Evolutionary conservation across 1,140 invertebrate genomes (phyloP).

Genomic region (Drosophila repletoides): DNA sequence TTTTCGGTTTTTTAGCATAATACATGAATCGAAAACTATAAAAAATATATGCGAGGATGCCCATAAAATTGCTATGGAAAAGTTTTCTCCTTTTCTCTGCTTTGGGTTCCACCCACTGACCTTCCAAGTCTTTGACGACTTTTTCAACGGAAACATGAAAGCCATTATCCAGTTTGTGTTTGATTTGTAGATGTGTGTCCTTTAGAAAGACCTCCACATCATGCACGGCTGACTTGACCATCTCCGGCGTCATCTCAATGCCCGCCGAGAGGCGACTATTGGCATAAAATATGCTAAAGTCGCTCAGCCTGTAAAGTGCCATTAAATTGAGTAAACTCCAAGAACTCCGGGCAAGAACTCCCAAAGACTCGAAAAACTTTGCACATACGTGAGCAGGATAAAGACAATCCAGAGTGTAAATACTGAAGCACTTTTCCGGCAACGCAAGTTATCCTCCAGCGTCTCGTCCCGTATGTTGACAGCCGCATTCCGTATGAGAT

Average conservation of each 20-base stretch:
- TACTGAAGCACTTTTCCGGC: slow-evolving; percentile 72
- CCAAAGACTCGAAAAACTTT: too few species aligned
- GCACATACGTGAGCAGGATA: slow-evolving; percentile 79
- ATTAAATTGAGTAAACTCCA: background rate
- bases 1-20: too few species aligned
- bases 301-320: slow-evolving; percentile 65
- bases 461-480: slow-evolving; percentile 72
- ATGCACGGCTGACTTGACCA: slow-evolving; percentile 84
- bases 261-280: slow-evolving; percentile 84
- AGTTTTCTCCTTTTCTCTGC: slow-evolving; percentile 25
- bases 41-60: slow-evolving; percentile 31
- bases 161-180: slow-evolving; percentile 85
- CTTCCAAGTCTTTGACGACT: slow-evolving; percentile 85
- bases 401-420: slow-evolving; percentile 82
- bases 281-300: slow-evolving; percentile 84
- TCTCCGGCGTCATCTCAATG: slow-evolving; percentile 83
- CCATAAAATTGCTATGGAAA: slow-evolving; percentile 61
- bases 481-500: slow-evolving; percentile 60
- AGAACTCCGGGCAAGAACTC: too few species aligned
- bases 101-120: slow-evolving; percentile 82
- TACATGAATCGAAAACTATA: slow-evolving; percentile 59
- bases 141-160: slow-evolving; percentile 85
- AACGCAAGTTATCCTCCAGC: slow-evolving; percentile 63
- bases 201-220: slow-evolving; percentile 85
- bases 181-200: slow-evolving; percentile 85